Percentiles rank a stretch among this genome's conserved stretches.
Evolutionary conservation across 1,140 invertebrate species (phyloP).

Genomic region (Melanaphis sacchari): DNA sequence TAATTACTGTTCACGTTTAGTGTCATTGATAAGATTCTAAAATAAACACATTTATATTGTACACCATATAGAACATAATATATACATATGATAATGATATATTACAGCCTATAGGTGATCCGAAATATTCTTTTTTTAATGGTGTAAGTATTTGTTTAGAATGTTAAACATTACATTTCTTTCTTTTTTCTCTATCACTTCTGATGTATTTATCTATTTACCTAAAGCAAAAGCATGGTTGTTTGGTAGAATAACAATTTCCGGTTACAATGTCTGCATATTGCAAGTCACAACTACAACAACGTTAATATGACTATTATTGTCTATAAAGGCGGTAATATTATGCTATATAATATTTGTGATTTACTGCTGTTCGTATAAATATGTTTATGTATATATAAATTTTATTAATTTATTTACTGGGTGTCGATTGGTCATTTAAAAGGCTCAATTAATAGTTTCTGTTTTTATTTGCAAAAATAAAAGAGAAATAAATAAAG

Average conservation of each 20-base stretch:
- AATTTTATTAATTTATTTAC: not conserved
- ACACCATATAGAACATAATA: not conserved
- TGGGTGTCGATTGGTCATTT: not conserved
- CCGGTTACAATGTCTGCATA: not conserved
- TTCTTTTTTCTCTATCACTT: not conserved
- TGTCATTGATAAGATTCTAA: not conserved
- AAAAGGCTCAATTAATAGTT: slow-evolving; percentile 23
- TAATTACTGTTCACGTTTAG: slow-evolving; percentile 30
- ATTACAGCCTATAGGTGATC: not conserved
- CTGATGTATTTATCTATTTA: not conserved
- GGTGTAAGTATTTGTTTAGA: not conserved
- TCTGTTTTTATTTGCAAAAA: not conserved
- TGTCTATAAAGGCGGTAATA: not conserved
- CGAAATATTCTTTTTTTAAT: not conserved
- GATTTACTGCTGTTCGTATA: not conserved
- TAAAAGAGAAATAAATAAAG: not conserved
- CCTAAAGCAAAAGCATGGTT: not conserved
- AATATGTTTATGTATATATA: not conserved
- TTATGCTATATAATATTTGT: not conserved
- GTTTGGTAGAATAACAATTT: not conserved
- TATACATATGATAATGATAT: not conserved
- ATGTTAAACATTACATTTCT: not conserved
- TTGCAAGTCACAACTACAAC: not conserved
- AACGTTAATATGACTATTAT: not conserved
- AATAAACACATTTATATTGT: not conserved